Conservation (phyloP, 2,797 vertebrate genomes). For the Buphagus erythrorhynchus region DNA sequence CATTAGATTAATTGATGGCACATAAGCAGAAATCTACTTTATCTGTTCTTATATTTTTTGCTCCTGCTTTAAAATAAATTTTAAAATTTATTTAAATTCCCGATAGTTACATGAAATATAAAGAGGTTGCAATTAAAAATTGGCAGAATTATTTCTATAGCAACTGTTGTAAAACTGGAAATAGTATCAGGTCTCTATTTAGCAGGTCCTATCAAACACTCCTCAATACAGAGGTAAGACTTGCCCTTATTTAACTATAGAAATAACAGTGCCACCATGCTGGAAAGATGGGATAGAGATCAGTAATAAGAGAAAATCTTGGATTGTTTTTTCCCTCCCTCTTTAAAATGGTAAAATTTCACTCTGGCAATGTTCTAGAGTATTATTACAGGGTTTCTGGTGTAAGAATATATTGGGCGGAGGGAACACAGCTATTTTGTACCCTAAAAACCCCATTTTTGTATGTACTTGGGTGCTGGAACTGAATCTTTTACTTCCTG, state of each 20-base stretch:
- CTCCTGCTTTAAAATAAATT: neutral
- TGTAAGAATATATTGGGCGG: neutral
- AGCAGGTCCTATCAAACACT: neutral
- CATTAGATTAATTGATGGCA: neutral
- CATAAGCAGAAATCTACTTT: neutral
- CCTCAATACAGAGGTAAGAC: neutral
- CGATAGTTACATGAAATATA: neutral
- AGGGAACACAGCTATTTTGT: neutral
- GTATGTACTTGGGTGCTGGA: neutral
- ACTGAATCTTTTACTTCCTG: neutral
- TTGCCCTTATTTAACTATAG: neutral
- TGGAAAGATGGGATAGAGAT: neutral
- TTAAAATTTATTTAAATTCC: neutral
- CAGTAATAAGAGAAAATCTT: neutral
- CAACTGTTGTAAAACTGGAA: neutral
- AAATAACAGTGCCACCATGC: neutral
- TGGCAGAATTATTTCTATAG: neutral
- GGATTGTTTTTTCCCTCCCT: accelerated
- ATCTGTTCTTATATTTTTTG: neutral
- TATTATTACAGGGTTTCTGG: neutral
- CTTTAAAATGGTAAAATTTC: neutral
- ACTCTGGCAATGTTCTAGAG: neutral
- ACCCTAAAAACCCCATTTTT: neutral
- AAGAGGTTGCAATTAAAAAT: neutral
- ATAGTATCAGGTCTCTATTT: neutral